Conservation (phyloP, 2,888 invertebrate species). For the Dione vanillae region DNA sequence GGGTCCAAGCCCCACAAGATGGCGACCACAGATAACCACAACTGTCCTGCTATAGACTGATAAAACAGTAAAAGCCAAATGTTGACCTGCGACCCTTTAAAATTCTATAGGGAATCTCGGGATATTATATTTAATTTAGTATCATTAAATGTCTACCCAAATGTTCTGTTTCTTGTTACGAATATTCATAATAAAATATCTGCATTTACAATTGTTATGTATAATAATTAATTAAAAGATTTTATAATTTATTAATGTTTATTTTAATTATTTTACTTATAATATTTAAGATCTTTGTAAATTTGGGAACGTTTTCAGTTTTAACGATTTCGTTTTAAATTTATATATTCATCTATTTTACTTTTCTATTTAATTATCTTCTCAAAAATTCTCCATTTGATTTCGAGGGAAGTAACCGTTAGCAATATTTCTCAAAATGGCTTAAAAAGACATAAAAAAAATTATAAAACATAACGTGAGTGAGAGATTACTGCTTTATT, state of each 20-base stretch:
- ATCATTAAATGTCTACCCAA: not conserved
- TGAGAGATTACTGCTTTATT: not conserved
- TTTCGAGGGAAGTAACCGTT: too few species aligned
- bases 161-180: not conserved
- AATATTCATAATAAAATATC: not conserved
- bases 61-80: conserved; percentile 74
- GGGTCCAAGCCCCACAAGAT: conserved; percentile 67
- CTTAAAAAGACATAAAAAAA: too few species aligned
- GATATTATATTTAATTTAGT: conserved; percentile 29
- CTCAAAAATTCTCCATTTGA: too few species aligned
- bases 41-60: conserved; percentile 74
- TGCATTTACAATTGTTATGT: too few species aligned
- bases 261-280: too few species aligned
- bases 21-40: conserved; percentile 70
- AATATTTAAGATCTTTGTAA: too few species aligned
- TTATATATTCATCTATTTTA: too few species aligned
- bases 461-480: too few species aligned
- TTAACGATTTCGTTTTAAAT: too few species aligned
- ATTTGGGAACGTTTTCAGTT: too few species aligned
- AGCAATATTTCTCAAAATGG: too few species aligned
- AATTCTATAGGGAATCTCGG: conserved; percentile 54
- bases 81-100: conserved; percentile 57
- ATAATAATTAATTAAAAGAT: not conserved
- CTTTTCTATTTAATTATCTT: too few species aligned
- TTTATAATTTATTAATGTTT: not conserved